Conservation (phyloP, 2,888 invertebrate genomes). For the Protonemura montana region DNA sequence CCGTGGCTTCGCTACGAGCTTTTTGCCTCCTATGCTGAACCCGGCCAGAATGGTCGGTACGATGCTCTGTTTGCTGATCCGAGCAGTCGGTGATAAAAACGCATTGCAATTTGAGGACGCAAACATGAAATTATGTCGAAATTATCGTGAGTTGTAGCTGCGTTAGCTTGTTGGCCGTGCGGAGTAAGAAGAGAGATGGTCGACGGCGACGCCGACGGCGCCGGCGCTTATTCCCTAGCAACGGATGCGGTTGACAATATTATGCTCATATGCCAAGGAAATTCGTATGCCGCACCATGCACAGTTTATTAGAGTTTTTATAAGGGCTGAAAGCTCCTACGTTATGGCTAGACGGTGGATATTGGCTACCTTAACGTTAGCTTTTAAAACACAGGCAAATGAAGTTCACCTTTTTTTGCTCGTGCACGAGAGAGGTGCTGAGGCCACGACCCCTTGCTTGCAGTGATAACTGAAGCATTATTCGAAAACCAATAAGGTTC, state of each 20-base stretch:
- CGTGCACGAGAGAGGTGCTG: not conserved
- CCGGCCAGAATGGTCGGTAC: not conserved
- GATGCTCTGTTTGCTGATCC: not conserved
- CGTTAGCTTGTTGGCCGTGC: not conserved
- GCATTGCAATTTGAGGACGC: not conserved
- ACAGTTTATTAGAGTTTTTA: not conserved
- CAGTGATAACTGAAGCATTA: not conserved
- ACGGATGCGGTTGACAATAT: not conserved
- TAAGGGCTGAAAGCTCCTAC: not conserved
- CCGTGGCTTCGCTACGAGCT: not conserved
- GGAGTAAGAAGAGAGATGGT: not conserved
- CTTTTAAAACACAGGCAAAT: not conserved
- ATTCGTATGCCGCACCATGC: not conserved
- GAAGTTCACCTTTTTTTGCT: not conserved
- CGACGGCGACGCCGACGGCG: not conserved
- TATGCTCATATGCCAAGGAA: not conserved
- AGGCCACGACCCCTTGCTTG: not conserved
- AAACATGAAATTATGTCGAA: conserved; percentile 7
- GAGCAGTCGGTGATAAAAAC: not conserved
- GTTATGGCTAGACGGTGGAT: not conserved
- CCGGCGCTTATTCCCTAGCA: not conserved
- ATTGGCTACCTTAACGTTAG: not conserved
- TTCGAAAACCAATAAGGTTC: not conserved
- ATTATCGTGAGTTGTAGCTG: not conserved
- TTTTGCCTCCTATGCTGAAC: not conserved